Conservation (phyloP, 2,113 vertebrate genomes). For the Amblyornis subalaris region DNA sequence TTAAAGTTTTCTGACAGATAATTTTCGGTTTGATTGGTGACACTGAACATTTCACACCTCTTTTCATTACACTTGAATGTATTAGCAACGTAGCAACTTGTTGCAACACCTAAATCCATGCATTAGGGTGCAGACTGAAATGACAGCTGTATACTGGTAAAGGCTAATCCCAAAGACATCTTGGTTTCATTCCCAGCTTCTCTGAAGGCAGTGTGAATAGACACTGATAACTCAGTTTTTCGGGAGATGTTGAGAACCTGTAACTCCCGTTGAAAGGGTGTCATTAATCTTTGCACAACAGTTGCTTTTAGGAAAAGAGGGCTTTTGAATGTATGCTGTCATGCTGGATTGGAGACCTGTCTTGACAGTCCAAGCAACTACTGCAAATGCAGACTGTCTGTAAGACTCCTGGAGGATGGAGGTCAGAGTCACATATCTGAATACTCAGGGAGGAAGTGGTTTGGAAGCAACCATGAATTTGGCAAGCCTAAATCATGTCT, state of each 20-base stretch:
- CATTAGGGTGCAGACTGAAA: not conserved
- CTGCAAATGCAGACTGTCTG: not conserved
- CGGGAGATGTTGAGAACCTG: not conserved
- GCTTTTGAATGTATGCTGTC: not conserved
- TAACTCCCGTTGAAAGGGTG: not conserved
- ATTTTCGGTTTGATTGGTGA: not conserved
- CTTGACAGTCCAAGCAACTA: not conserved
- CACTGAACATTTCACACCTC: not conserved
- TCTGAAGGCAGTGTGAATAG: not conserved
- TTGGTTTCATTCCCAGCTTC: not conserved
- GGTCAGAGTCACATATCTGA: not conserved
- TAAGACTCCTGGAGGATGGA: rapidly evolving
- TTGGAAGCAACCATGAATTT: not conserved
- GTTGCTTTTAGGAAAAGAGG: not conserved
- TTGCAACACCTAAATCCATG: not conserved
- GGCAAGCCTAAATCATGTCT: not conserved
- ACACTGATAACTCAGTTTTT: not conserved
- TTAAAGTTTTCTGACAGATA: not conserved
- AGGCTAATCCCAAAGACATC: not conserved
- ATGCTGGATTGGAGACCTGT: not conserved
- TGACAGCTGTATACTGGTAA: not conserved
- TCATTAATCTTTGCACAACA: not conserved
- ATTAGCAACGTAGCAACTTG: not conserved
- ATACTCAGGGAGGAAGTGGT: not conserved
- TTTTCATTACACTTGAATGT: not conserved